These are phyloP conservation scores for Drosophila atripex DNA, from an alignment of 2,888 invertebrate genomes.

Conservation along the genomic window DNA sequence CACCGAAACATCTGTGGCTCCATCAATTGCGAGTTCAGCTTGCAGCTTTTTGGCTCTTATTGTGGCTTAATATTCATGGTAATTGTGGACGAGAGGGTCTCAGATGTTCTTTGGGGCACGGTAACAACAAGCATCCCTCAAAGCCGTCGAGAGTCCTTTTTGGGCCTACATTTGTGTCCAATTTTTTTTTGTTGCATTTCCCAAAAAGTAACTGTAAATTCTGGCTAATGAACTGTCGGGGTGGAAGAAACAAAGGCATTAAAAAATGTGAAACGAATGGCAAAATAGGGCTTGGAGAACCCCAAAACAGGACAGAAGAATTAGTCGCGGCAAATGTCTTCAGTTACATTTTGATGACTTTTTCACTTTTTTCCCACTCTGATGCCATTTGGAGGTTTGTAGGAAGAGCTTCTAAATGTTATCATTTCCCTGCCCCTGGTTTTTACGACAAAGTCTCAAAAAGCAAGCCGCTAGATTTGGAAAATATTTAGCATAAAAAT, in stretches of 20 bases:
- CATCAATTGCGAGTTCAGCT: conserved; percentile 57
- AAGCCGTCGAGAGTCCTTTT: conserved; percentile 56
- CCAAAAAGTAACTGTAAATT: conserved; percentile 78
- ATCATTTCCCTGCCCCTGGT: conserved; percentile 33
- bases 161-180: conserved; percentile 49
- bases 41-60: conserved; percentile 50
- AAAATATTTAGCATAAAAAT: conserved; percentile 69
- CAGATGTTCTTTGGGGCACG: conserved; percentile 63
- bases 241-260: conserved; percentile 24
- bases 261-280: conserved; percentile 68
- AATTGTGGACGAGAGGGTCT: conserved; percentile 59
- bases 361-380: conserved; percentile 53
- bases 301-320: conserved; percentile 28
- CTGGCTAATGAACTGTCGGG: conserved; percentile 81
- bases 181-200: conserved; percentile 49
- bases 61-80: conserved; percentile 72
- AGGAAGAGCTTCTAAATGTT: conserved; percentile 72
- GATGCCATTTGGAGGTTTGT: conserved; percentile 63
- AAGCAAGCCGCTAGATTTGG: conserved; percentile 28
- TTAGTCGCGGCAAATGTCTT: conserved; percentile 71
- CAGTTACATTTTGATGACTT: conserved; percentile 78
- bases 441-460: conserved; percentile 53
- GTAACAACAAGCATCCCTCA: conserved; percentile 48
- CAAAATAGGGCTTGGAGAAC: conserved; percentile 53
- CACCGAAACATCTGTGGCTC: conserved; percentile 55